Evolutionary conservation across 2,888 invertebrate genomes (phyloP), one percentile per base, ranked within the genome.

Genomic region (Apamea sordens): DNA sequence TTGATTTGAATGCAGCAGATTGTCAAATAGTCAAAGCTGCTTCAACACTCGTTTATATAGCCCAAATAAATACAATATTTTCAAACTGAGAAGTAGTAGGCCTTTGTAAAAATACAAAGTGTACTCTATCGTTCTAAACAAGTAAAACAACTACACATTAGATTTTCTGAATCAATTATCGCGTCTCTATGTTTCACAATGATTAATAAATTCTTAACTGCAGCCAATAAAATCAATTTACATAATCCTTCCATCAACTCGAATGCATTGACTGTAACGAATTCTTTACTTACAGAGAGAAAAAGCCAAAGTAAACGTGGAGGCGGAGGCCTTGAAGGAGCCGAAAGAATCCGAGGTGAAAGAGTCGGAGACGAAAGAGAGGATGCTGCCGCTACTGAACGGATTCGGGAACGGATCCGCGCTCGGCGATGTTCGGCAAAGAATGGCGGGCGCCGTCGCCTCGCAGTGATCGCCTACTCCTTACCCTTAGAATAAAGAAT

Each of bases 371-470:
- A 86, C 93, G n/a, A 95, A 94, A 83, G 96, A 96, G 79, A 94
- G 92, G 90, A 95, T 94, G 88, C 88, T 95, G 61, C 94, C 95
- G 0, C 89, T 96, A n/a, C 92, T 96, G 67, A 96, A 96, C 76
- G 95, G 97, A 0, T 96, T 97, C 91, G 93, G 95, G 82, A 96
- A 96, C 73, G 95, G 96, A 0, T 93, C 96, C 0, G 92, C 94
- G 24, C 92, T 97, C 10, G 92, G 92, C 32, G 96, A 95, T 86
- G 96, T 97, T 2, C 94, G 96, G 88, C 96, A 97, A 82, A 91
- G 97, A 85, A 94, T 97, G 89, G 97, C 96, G 1, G 96, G 96
- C 6, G 97, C 97, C 0, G 96, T 96, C 70, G 96, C 96, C 70
- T 94, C 96, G 74, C 96, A 96, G 93, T 97, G 94, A 95, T 73